Evolutionary conservation across 2,797 vertebrate genomes (phyloP), one percentile per base, ranked within the genome.

Genomic region (Threskiornis aethiopicus): DNA sequence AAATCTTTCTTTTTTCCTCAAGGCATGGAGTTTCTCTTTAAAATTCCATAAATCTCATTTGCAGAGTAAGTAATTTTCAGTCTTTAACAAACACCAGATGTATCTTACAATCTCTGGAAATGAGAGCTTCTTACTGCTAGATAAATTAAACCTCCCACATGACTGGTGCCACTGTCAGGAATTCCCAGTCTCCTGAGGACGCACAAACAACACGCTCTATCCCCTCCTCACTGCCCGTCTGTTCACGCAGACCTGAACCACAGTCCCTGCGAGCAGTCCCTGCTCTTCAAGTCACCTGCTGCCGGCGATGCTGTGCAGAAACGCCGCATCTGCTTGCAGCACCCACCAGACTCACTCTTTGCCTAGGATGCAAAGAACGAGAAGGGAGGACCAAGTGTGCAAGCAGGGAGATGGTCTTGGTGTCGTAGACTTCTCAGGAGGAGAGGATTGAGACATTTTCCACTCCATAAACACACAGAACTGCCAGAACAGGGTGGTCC

Each of bases 351-450:
- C 11, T 67, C 67, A 4, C 15, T 26, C 51, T 67, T 46, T 62
- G 61, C 65, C 39, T 37, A 35, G 67, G 55, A 28, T n/a, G 39
- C 25, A 62, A 64, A 64, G 65, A 84, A 66, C 0, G 0, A 84
- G 35, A 10, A 91, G 13, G 26, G 4, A 79, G 35, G 33, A 37
- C 21, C 0, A 0, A 16, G 29, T 8, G 9, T 24, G 39, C 4
- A 5, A 91, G 33, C 29, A 86, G 15, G 13, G 39, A 67, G 37
- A 37, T 7, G 44, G 44, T 39, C 58, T 47, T 52, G 10, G 24
- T 47, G 35, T 35, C 73, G 35, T 5, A 41, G 17, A 22, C 25
- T 55, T 47, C 52, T 83, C 57, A 49, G 39, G 29, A 89, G 17
- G 11, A 52, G 46, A 80, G 18, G 33, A 62, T 1, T 24, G 41